Percentiles rank a stretch among this genome's conserved stretches.
phyloP scores from a whole-genome alignment of 2,113 vertebrate species.

The Elephas maximus region DNA sequence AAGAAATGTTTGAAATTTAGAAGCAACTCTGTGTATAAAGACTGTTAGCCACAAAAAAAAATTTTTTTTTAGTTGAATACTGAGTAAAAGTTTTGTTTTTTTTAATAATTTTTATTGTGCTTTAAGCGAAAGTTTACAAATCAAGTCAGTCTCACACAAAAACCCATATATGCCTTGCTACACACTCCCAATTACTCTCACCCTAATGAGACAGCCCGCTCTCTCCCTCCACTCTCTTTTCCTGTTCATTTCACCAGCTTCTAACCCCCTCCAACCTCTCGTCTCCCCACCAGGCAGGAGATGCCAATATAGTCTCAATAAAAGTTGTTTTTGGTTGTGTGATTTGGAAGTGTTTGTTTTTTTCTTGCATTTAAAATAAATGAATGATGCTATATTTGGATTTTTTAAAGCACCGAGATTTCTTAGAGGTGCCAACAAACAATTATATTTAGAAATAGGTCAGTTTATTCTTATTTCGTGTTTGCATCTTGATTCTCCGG shows the following conservation, averaged over 20 bases:
- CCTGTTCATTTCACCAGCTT: too few species aligned
- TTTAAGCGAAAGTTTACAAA: too few species aligned
- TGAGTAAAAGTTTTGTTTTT: neutral
- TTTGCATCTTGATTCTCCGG: neutral
- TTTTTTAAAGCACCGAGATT: conserved; percentile 39
- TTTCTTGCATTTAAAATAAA: conserved; percentile 64
- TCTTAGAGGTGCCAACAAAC: conserved; percentile 53
- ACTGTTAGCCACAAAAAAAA: neutral
- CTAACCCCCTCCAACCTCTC: too few species aligned
- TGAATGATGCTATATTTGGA: neutral
- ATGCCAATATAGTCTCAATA: neutral
- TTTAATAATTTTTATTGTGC: too few species aligned
- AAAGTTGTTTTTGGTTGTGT: conserved; percentile 53
- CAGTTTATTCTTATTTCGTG: neutral
- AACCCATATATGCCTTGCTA: too few species aligned
- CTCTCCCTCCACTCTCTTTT: too few species aligned
- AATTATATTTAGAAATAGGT: conserved; percentile 45
- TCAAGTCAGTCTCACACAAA: too few species aligned
- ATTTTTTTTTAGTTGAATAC: neutral
- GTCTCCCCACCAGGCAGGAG: too few species aligned
- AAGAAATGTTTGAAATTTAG: conserved; percentile 29
- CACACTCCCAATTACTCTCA: too few species aligned
- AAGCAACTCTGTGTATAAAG: neutral
- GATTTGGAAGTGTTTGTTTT: conserved; percentile 35
- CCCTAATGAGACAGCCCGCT: too few species aligned